Evolutionary conservation across 2,888 invertebrate species (phyloP).

Genomic region (Hirtodrosophila cameraria): DNA sequence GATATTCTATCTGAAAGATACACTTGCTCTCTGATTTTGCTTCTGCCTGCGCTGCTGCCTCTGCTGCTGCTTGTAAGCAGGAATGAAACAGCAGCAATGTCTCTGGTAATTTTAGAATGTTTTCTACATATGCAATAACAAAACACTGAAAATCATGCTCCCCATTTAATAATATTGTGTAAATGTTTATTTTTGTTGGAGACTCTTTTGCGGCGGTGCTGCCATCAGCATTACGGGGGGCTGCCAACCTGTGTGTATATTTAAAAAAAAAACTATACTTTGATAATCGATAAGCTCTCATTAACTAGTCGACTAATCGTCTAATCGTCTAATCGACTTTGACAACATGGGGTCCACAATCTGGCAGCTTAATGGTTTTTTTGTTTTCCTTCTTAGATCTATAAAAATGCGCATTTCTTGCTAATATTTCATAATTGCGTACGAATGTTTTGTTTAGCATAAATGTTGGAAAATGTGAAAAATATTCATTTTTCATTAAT

Average conservation of each 20-base stretch:
- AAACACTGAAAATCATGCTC: constrained; percentile 65
- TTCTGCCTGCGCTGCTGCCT: not conserved
- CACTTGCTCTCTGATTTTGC: constrained; percentile 18
- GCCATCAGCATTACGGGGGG: not conserved
- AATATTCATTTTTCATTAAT: constrained; percentile 40
- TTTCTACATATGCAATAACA: constrained; percentile 58
- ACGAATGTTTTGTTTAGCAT: constrained; percentile 56
- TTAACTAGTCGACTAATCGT: constrained; percentile 27
- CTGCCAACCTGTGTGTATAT: not conserved
- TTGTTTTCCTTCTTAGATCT: constrained; percentile 4
- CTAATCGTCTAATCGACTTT: constrained; percentile 65
- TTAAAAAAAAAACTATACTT: constrained; percentile 54
- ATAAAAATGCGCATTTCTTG: not conserved
- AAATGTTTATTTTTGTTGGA: constrained; percentile 73
- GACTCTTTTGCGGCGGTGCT: constrained; percentile 19
- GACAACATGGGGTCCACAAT: constrained; percentile 62
- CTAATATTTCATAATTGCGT: constrained; percentile 47
- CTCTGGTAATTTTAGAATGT: constrained; percentile 72
- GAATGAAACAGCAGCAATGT: constrained; percentile 14
- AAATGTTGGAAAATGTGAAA: constrained; percentile 16
- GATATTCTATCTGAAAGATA: constrained; percentile 51
- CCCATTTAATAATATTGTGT: constrained; percentile 77
- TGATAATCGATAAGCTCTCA: constrained; percentile 39
- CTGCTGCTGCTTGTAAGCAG: constrained; percentile 16
- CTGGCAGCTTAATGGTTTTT: constrained; percentile 6